Evolutionary conservation across 2,888 invertebrate genomes (phyloP), one percentile per base, ranked within the genome.

Genomic region (Octonoba sinensis): DNA sequence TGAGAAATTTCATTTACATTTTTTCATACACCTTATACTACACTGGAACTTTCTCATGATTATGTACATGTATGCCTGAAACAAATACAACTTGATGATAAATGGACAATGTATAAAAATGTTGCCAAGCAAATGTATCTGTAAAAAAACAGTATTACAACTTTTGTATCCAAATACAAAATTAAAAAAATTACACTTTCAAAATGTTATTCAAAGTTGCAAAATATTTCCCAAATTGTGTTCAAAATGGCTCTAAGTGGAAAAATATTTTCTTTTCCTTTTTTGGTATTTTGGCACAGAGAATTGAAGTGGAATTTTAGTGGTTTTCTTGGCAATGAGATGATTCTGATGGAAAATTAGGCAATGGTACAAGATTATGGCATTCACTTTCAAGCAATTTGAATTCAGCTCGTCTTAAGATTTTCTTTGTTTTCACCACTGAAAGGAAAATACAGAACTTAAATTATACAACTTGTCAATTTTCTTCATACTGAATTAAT

Each of bases 341-440:
- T 46, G 67, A 44, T 27, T 77, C 70, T 44, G 20, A 24, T 36
- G 66, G 56, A 44, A 67, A 72, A 47, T 79, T 79, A 24, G 72
- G 66, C 51, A 78, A 46, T 27, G 47, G 47, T 18, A 62, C 56
- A 22, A 67, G 22, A 16, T 73, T 71, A 47, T 56, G 59, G 56
- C 59, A 60, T 44, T 27, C 46, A 11, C 24, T 62, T 27, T 81
- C 67, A 24, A 81, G 56, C 18, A 81, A 57, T 49, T 64, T 69
- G 20, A 47, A 22, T 62, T 81, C 79, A n/a, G 73, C 73, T 64
- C 49, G 60, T 1, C 79, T 44, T 3, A 81, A 62, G 0, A 81
- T 49, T 44, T 69, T 73, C 56, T 81, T 81, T 1, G 79, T 81
- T 64, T 81, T 74, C 36, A 81, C 73, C 54, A 81, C 79, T 81